phyloP scores from a whole-genome alignment of 2,888 invertebrate species.

The Euclidia mi region DNA sequence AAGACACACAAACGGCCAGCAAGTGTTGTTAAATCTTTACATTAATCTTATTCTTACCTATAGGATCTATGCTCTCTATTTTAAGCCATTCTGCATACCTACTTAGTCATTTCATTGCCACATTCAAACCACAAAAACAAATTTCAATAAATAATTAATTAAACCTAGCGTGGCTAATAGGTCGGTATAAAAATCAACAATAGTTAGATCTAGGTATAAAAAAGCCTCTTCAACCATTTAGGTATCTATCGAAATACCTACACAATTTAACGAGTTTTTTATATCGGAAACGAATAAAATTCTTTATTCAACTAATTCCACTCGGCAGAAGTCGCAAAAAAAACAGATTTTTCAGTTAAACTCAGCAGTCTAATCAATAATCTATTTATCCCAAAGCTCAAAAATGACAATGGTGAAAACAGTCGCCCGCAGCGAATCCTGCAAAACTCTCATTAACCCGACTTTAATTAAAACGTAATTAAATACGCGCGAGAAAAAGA shows the following conservation, averaged over 20 bases:
- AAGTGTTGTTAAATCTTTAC: too few species aligned
- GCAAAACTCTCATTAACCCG: constrained; percentile 83
- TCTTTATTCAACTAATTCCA: background rate
- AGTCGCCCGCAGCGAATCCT: constrained; percentile 71
- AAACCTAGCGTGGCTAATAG: too few species aligned
- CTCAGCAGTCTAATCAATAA: constrained; percentile 45
- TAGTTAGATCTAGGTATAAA: too few species aligned
- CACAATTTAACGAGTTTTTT: background rate
- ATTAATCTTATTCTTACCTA: too few species aligned
- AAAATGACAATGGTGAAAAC: constrained; percentile 64
- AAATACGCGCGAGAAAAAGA: constrained; percentile 89
- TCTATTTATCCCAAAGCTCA: constrained; percentile 50
- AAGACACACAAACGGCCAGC: too few species aligned
- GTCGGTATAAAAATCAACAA: too few species aligned
- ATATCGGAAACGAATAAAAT: background rate
- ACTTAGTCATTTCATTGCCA: too few species aligned
- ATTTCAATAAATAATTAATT: too few species aligned
- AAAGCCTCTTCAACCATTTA: background rate
- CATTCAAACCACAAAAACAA: too few species aligned
- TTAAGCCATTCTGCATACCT: too few species aligned
- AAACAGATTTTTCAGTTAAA: constrained; percentile 14
- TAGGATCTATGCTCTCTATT: too few species aligned
- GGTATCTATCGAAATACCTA: background rate
- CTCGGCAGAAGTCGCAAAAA: constrained; percentile 1
- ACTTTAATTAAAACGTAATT: constrained; percentile 89